These are phyloP conservation scores for Tupaia chinensis DNA, from an alignment of 2,113 vertebrate genomes.

Conservation along the genomic window DNA sequence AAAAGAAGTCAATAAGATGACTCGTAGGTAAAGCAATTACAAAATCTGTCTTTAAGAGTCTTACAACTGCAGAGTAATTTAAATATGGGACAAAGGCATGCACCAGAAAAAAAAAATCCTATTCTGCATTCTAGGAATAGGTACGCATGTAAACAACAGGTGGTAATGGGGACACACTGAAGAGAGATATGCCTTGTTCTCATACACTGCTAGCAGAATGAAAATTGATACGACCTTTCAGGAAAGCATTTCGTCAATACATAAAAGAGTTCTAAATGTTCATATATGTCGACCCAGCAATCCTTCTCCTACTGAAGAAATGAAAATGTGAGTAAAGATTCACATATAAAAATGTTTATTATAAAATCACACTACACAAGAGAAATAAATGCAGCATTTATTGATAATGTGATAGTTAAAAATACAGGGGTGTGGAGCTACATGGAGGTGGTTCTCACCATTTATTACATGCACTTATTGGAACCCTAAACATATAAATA, in stretches of 20 bases:
- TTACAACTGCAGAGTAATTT: slow-evolving; percentile 13
- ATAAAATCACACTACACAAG: neutral
- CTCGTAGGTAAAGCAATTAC: slow-evolving; percentile 41
- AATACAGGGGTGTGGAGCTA: neutral
- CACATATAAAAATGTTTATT: neutral
- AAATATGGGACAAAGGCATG: slow-evolving; percentile 28
- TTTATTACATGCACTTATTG: slow-evolving; percentile 7
- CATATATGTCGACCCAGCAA: neutral
- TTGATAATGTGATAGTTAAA: neutral
- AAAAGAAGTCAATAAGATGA: slow-evolving; percentile 42
- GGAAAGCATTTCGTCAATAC: slow-evolving; percentile 29
- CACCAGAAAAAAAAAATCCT: neutral
- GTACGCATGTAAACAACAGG: neutral
- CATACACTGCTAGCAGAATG: neutral
- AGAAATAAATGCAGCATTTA: slow-evolving; percentile 6
- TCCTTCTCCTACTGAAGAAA: neutral
- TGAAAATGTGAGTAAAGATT: neutral
- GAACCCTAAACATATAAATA: neutral
- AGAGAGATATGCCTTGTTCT: neutral
- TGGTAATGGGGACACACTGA: neutral
- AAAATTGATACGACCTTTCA: slow-evolving; percentile 16
- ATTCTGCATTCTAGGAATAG: slow-evolving; percentile 30
- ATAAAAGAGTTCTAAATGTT: slow-evolving; percentile 15
- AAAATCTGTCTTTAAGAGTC: slow-evolving; percentile 48
- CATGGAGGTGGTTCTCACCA: neutral